Evolutionary conservation across 2,797 vertebrate species (phyloP), one percentile per base, ranked within the genome.

Genomic region (Betta splendens): DNA sequence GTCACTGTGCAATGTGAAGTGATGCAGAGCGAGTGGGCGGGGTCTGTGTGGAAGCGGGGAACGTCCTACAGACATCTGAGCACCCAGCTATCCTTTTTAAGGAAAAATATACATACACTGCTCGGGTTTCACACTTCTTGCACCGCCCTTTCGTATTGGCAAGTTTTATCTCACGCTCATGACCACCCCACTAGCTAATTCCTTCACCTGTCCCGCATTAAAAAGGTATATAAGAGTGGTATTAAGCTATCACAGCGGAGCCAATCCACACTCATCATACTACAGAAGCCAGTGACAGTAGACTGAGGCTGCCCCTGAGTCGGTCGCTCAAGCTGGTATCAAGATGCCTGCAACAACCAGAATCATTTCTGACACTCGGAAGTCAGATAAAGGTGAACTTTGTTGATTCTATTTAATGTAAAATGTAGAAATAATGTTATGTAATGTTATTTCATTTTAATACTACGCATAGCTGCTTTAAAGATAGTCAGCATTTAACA

Each of bases 271-370:
- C 33, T 64, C 53, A 45, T 50, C 60, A 40, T 17, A 39, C 61
- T 45, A 25, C 36, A 54, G 18, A 21, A 17, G 46, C 13, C 33
- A 12, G 28, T 18, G 43, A 47, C 67, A 67, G 58, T 62, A 66
- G 35, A 25, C 28, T 1, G 23, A 78, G 49, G 42, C 32, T 45
- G 37, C 15, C 51, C 55, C 17, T 15, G 54, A 62, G 25, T 54
- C 31, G 37, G 43, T 23, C 21, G 17, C 13, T 32, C 21, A 55
- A 36, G 36, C 38, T 2, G 1, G 17, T 22, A 47, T 49, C 42
- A 65, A 75, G 65, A 91, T 89, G 88, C 88, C 85, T 6, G 74
- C 78, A 17, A 78, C 79, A 51, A 77, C 46, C 13, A 79, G 67
- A 69, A 80, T 78, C 43, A 57, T 84, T 32, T 80, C 81, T 33